A percentile compares a stretch with the other conserved stretches of the same genome.
Conservation (phyloP, 2,797 vertebrate genomes). For the Denticeps clupeoides region DNA sequence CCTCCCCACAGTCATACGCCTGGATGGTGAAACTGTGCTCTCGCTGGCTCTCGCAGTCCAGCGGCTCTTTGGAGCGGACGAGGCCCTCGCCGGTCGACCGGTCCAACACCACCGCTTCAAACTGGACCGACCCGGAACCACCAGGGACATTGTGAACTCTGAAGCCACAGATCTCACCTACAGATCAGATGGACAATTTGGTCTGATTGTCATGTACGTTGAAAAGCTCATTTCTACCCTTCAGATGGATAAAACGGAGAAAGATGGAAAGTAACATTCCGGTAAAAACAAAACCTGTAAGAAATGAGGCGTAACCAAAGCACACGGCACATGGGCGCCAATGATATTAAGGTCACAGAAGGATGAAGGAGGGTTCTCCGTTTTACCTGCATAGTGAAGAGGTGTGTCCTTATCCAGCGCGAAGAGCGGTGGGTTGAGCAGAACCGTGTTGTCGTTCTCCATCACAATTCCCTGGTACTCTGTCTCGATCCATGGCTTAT, state of each 20-base stretch:
- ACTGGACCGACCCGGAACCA: conserved; percentile 70
- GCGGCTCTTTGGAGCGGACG: conserved; percentile 87
- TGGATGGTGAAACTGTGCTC: conserved; percentile 98
- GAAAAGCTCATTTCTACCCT: too few relatives aligned
- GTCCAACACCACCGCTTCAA: conserved; percentile 93
- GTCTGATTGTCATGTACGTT: too few relatives aligned
- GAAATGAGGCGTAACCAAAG: too few relatives aligned
- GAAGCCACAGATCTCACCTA: conserved; percentile 96
- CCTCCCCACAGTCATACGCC: conserved; percentile 96
- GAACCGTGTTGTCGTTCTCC: conserved; percentile 97
- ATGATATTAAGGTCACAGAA: background rate
- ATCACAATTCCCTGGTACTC: conserved; percentile 99
- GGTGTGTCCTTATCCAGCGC: conserved; percentile 98
- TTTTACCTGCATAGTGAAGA: conserved; percentile 85
- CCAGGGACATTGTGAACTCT: conserved; percentile 84
- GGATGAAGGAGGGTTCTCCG: conserved; percentile 11
- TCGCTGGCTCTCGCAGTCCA: conserved; percentile 93
- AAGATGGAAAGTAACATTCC: too few relatives aligned
- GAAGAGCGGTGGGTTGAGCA: conserved; percentile 91
- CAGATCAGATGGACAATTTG: too few relatives aligned
- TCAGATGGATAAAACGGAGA: too few relatives aligned
- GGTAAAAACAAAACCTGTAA: too few relatives aligned
- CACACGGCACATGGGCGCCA: too few relatives aligned
- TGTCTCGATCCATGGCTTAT: conserved; percentile 98
- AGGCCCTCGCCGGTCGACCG: conserved; percentile 91